phyloP scores from a whole-genome alignment of 1,140 invertebrate genomes.

The Drosophila ercepeae region DNA sequence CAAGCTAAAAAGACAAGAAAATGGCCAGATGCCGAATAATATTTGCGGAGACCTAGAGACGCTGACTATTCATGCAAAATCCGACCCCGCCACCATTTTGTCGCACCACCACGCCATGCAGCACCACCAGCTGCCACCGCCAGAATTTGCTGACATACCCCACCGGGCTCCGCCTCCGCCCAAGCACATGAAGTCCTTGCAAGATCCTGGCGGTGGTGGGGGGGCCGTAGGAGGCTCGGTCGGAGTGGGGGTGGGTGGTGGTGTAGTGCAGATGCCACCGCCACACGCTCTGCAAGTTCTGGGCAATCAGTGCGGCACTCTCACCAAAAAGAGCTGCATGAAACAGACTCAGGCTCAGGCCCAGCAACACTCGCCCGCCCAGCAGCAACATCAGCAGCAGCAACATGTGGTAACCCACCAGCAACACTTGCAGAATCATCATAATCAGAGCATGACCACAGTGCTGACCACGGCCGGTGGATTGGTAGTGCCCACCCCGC shows the following conservation, averaged over 20 bases:
- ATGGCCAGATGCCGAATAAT: conserved; percentile 93
- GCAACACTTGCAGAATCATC: conserved; percentile 81
- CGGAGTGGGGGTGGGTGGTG: conserved; percentile 83
- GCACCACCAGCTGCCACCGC: conserved; percentile 90
- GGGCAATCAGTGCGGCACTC: conserved; percentile 86
- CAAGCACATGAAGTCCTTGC: conserved; percentile 87
- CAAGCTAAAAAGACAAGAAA: conserved; percentile 90
- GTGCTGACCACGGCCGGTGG: conserved; percentile 73
- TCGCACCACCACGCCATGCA: conserved; percentile 88
- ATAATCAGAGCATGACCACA: conserved; percentile 83
- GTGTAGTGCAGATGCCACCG: conserved; percentile 85
- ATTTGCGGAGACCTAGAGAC: conserved; percentile 91
- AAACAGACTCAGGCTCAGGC: conserved; percentile 73
- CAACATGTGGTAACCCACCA: conserved; percentile 55
- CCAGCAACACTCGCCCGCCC: conserved; percentile 74
- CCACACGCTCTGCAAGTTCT: conserved; percentile 88
- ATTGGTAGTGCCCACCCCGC: conserved; percentile 69
- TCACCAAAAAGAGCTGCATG: conserved; percentile 87
- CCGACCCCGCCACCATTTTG: conserved; percentile 87
- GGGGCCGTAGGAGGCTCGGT: conserved; percentile 85
- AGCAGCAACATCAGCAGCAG: conserved; percentile 83
- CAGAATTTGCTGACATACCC: conserved; percentile 90
- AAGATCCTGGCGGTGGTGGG: conserved; percentile 85
- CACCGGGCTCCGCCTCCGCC: conserved; percentile 90
- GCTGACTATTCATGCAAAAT: conserved; percentile 88